phyloP scores from a whole-genome alignment of 2,888 invertebrate species.

The Dicyrtomina minuta region DNA sequence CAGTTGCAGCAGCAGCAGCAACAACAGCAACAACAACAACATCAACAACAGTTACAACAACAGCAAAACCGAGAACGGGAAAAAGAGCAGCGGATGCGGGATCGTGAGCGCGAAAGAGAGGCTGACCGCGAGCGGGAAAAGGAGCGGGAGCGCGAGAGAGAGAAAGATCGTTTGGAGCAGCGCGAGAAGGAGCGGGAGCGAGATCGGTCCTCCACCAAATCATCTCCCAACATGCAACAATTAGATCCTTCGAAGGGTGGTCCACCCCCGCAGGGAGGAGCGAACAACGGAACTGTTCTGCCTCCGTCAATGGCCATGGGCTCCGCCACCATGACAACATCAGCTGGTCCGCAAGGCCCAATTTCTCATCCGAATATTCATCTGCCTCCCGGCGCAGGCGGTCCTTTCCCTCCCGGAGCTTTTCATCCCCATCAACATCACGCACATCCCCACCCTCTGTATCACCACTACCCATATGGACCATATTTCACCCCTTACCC shows the following conservation, averaged over 20 bases:
- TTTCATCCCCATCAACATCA: conserved; percentile 62
- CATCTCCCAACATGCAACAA: conserved; percentile 13
- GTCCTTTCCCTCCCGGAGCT: conserved; percentile 50
- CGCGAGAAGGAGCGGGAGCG: conserved; percentile 16
- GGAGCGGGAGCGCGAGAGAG: conserved; percentile 20
- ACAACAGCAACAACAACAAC: conserved; percentile 2
- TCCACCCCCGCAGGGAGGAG: conserved; percentile 14
- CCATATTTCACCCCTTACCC: conserved; percentile 52
- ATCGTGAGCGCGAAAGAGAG: conserved; percentile 39
- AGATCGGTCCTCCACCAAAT: conserved; percentile 20
- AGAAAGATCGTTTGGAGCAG: conserved; percentile 21
- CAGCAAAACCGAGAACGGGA: conserved; percentile 2
- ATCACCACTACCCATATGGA: conserved; percentile 61
- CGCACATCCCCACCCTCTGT: conserved; percentile 67
- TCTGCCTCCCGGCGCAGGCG: conserved; percentile 61
- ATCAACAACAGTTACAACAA: conserved; percentile 9
- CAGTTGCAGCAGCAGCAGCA: not conserved
- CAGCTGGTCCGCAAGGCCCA: conserved; percentile 51
- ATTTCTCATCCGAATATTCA: conserved; percentile 65
- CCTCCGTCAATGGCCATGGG: conserved; percentile 9
- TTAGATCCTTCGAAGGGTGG: conserved; percentile 13
- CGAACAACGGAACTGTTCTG: not conserved
- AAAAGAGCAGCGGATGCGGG: conserved; percentile 33
- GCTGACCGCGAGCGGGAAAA: too few species aligned
- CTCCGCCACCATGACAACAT: conserved; percentile 51